A percentile compares a stretch with the other conserved stretches of the same genome.
These are phyloP conservation scores for Tetramorium alpestre DNA, from an alignment of 1,140 invertebrate genomes.

Conservation along the genomic window DNA sequence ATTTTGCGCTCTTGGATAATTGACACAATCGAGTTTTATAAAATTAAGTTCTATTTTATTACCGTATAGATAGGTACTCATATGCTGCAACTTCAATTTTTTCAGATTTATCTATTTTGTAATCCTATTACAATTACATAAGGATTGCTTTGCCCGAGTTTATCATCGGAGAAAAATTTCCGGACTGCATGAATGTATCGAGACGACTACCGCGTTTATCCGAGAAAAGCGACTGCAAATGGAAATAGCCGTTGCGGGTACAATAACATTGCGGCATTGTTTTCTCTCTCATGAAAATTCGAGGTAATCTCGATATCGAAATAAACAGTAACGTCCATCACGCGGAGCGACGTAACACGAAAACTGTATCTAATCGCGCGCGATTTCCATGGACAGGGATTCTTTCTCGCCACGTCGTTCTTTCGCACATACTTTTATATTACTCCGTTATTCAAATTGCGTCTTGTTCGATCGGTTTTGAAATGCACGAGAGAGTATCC, in stretches of 20 bases:
- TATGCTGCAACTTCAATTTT: background rate
- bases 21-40: background rate
- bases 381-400: slow-evolving; percentile 68
- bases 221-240: slow-evolving; percentile 38
- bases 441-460: slow-evolving; percentile 66
- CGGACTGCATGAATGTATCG: slow-evolving; percentile 13
- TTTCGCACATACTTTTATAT: slow-evolving; percentile 26
- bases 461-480: slow-evolving; percentile 14
- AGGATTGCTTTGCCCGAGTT: background rate
- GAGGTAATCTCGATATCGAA: slow-evolving; percentile 58
- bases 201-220: slow-evolving; percentile 6
- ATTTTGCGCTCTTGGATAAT: background rate
- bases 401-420: slow-evolving; percentile 39
- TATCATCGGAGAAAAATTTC: slow-evolving; percentile 19
- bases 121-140: slow-evolving; percentile 40
- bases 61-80: background rate
- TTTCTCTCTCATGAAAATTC: slow-evolving; percentile 65
- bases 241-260: slow-evolving; percentile 18
- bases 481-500: background rate
- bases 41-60: background rate
- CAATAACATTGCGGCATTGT: slow-evolving; percentile 34
- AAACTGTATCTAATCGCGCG: slow-evolving; percentile 81
- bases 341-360: slow-evolving; percentile 72
- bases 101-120: background rate
- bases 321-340: slow-evolving; percentile 79